Conservation (phyloP, 1,140 invertebrate genomes). For the Diplogasteroides magnus region DNA sequence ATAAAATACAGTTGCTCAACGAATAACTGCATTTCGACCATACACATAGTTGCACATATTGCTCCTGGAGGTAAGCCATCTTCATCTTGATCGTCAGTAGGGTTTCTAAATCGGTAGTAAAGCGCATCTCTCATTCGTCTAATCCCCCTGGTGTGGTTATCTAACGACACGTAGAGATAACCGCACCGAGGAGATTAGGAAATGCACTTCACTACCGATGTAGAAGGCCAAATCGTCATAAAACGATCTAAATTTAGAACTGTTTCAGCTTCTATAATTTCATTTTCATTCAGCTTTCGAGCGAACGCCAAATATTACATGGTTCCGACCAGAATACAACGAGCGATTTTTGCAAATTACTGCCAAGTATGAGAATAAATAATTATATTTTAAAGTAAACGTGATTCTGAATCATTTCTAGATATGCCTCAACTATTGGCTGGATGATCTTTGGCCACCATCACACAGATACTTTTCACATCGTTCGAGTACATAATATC, state of each 20-base stretch:
- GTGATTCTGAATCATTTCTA: background rate
- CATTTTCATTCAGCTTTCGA: too few species aligned
- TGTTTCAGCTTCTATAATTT: too few species aligned
- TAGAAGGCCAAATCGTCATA: too few species aligned
- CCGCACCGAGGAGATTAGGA: too few species aligned
- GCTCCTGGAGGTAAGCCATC: constrained; percentile 40
- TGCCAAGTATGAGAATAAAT: background rate
- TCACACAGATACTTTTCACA: constrained; percentile 49
- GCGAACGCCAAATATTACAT: constrained; percentile 38
- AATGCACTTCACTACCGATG: too few species aligned
- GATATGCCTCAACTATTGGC: constrained; percentile 36
- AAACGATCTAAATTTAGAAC: too few species aligned
- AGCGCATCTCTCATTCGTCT: too few species aligned
- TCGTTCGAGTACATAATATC: constrained; percentile 34
- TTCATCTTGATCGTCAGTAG: too few species aligned
- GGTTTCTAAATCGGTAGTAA: too few species aligned
- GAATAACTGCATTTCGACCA: constrained; percentile 12
- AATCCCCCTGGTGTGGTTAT: too few species aligned
- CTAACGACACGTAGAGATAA: too few species aligned
- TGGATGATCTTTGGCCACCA: constrained; percentile 53
- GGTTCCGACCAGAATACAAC: constrained; percentile 43
- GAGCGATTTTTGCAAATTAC: constrained; percentile 39
- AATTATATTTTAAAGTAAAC: background rate
- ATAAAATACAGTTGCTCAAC: background rate
- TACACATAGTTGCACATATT: constrained; percentile 48